Conservation (phyloP, 2,113 vertebrate species). For the Rhea pennata region DNA sequence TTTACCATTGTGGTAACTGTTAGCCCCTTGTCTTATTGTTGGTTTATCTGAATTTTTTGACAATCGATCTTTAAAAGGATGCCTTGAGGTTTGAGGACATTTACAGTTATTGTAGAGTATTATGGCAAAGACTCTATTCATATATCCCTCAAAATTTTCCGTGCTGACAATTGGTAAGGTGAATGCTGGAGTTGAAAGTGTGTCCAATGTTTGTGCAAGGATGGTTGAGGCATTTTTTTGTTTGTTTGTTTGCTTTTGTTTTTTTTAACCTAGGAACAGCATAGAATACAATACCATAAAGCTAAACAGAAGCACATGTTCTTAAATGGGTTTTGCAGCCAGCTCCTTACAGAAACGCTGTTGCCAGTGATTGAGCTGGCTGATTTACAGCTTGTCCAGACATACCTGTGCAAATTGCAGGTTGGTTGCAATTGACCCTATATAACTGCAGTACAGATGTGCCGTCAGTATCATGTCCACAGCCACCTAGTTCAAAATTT, state of each 20-base stretch:
- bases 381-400: background rate
- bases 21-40: background rate
- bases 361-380: background rate
- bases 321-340: background rate
- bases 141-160: background rate
- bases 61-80: background rate
- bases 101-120: background rate
- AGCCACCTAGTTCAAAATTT: background rate
- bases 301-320: background rate
- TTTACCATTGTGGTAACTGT: background rate
- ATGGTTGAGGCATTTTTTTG: background rate
- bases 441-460: background rate
- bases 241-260: background rate
- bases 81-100: background rate
- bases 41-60: background rate
- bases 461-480: background rate
- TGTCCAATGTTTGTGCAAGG: background rate
- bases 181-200: background rate
- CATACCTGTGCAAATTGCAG: background rate
- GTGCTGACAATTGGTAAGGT: background rate
- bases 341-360: background rate
- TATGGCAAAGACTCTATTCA: background rate
- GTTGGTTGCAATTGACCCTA: background rate
- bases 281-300: background rate
- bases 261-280: background rate